Conservation (phyloP, 2,888 invertebrate genomes). For the Sinohyriopsis cumingii region DNA sequence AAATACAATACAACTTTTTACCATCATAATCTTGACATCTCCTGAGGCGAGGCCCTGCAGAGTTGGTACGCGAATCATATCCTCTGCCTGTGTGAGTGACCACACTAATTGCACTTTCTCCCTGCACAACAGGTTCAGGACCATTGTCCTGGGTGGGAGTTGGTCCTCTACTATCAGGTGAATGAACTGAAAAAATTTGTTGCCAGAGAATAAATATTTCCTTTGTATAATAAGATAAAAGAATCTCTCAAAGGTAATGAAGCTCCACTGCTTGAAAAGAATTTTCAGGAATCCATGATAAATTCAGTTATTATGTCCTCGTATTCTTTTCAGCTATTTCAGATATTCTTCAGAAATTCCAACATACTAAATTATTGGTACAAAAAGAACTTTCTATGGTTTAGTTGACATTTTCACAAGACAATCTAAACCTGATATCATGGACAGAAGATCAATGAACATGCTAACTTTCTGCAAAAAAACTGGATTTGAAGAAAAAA, state of each 20-base stretch:
- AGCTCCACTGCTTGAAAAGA: background rate
- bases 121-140: conserved; percentile 13
- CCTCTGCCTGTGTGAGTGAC: conserved; percentile 20
- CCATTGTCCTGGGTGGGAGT: conserved; percentile 63
- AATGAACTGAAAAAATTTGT: conserved; percentile 11
- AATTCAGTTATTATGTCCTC: too few species aligned
- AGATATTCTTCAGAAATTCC: too few species aligned
- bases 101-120: conserved; percentile 25
- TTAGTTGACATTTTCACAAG: too few species aligned
- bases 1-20: conserved; percentile 15
- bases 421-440: too few species aligned
- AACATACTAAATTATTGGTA: too few species aligned
- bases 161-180: conserved; percentile 59
- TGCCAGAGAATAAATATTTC: background rate
- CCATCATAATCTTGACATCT: conserved; percentile 56
- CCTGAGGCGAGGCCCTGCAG: conserved; percentile 7
- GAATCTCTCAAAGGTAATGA: too few species aligned
- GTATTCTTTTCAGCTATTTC: too few species aligned
- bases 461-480: too few species aligned
- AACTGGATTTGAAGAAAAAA: too few species aligned
- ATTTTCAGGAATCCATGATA: background rate
- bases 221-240: too few species aligned
- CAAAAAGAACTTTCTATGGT: too few species aligned
- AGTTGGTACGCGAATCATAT: conserved; percentile 15
- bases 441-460: too few species aligned